Percentiles rank a stretch among this genome's conserved stretches.
Evolutionary conservation across 2,797 vertebrate species (phyloP).

Genomic region (Petrocephalus schoutedeni): DNA sequence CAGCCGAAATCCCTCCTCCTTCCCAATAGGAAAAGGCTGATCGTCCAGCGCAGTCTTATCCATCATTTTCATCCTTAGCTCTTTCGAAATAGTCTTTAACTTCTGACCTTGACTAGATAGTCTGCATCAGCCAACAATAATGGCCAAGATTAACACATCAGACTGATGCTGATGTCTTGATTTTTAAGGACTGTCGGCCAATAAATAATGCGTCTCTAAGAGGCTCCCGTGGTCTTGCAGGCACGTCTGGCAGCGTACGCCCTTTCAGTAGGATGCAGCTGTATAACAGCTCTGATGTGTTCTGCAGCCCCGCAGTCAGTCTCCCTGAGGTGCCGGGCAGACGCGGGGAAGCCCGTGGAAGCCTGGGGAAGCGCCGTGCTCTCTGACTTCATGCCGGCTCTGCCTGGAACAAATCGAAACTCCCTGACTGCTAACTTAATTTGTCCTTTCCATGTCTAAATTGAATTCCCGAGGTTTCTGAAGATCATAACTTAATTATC

Average conservation of each 20-base stretch:
- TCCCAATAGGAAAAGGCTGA: not conserved
- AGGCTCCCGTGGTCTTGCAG: not conserved
- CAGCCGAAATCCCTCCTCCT: not conserved
- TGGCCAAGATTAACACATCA: not conserved
- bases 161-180: not conserved
- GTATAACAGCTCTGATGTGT: not conserved
- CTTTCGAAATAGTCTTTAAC: not conserved
- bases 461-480: constrained; percentile 32
- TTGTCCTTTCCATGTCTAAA: constrained; percentile 26
- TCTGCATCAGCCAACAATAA: not conserved
- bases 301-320: not conserved
- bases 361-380: not conserved
- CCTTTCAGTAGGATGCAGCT: not conserved
- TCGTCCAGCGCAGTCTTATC: not conserved
- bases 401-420: constrained; percentile 25
- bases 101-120: not conserved
- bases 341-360: not conserved
- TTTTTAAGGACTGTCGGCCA: not conserved
- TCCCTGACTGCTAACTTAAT: constrained; percentile 33
- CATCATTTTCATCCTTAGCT: not conserved
- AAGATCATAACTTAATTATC: constrained; percentile 24
- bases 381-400: not conserved
- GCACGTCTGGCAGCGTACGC: not conserved
- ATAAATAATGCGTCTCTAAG: not conserved
- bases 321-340: not conserved